phyloP scores from a whole-genome alignment of 1,140 invertebrate genomes.

The Aphis gossypii region DNA sequence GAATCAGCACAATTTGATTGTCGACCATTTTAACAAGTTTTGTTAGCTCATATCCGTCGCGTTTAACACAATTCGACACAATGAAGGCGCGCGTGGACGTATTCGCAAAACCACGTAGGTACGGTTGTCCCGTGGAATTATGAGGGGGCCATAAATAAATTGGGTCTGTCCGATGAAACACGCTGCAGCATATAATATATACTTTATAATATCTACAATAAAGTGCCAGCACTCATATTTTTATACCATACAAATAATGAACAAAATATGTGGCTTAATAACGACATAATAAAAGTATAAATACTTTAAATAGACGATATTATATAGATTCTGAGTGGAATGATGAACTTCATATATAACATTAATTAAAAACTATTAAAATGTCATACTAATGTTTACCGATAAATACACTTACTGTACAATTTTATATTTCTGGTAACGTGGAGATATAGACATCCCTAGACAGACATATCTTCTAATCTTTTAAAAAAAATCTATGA shows the following conservation, averaged over 20 bases:
- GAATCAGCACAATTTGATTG: constrained; percentile 16
- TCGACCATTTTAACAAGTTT: constrained; percentile 37
- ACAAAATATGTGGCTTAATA: neutral
- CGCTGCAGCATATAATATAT: no score
- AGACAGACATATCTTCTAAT: no score
- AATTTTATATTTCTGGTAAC: neutral
- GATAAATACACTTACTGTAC: neutral
- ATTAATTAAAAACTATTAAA: neutral
- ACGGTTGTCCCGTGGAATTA: neutral
- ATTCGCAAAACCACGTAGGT: neutral
- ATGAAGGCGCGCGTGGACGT: constrained; percentile 7
- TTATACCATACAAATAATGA: neutral
- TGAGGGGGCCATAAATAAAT: constrained; percentile 3
- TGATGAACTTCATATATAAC: neutral
- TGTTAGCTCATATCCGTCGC: constrained; percentile 36
- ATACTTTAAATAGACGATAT: neutral
- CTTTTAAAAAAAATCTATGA: no score
- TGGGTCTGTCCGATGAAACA: neutral
- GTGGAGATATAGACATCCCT: neutral
- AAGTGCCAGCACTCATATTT: neutral
- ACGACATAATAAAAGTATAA: neutral
- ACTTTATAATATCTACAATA: neutral
- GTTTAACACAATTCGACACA: constrained; percentile 34
- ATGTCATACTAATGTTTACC: neutral
- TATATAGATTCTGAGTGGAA: neutral